Percentiles rank a stretch among this genome's conserved stretches.
These are phyloP conservation scores for Enteromius viviparus DNA, from an alignment of 2,797 vertebrate species.

Conservation along the genomic window DNA sequence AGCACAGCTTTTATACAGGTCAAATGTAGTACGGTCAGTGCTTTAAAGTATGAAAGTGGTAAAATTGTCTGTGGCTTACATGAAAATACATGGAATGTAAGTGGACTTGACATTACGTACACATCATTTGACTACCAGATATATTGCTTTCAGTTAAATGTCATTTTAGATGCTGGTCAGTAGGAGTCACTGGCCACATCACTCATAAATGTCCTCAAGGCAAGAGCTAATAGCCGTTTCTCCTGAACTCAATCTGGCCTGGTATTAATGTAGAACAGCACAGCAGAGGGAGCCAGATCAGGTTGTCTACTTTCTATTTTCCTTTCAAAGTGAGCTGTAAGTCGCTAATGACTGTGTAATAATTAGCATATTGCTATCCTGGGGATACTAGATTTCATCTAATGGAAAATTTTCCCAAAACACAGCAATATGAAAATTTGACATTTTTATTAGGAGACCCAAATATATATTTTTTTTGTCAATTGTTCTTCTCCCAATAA, in stretches of 20 bases:
- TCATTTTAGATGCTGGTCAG: conserved; percentile 17
- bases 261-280: not conserved
- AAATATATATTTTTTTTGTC: not conserved
- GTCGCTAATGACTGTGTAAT: not conserved
- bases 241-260: not conserved
- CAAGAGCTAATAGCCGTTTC: conserved; percentile 29
- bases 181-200: conserved; percentile 18
- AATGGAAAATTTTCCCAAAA: conserved; percentile 27
- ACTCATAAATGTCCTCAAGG: conserved; percentile 11
- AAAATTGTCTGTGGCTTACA: conserved; percentile 13
- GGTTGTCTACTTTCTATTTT: conserved; percentile 40
- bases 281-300: conserved; percentile 68
- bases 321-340: not conserved
- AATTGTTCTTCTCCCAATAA: not conserved
- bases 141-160: conserved; percentile 23
- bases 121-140: conserved; percentile 5
- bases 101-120: conserved; percentile 9
- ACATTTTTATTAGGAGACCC: conserved; percentile 54
- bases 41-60: conserved; percentile 12
- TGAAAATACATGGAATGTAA: conserved; percentile 29
- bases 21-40: conserved; percentile 1
- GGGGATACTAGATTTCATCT: conserved; percentile 9
- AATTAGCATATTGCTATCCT: conserved; percentile 10
- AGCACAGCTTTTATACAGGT: conserved; percentile 14
- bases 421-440: conserved; percentile 23